These are phyloP conservation scores for Callosobruchus maculatus DNA, from an alignment of 2,888 invertebrate species.

Conservation along the genomic window DNA sequence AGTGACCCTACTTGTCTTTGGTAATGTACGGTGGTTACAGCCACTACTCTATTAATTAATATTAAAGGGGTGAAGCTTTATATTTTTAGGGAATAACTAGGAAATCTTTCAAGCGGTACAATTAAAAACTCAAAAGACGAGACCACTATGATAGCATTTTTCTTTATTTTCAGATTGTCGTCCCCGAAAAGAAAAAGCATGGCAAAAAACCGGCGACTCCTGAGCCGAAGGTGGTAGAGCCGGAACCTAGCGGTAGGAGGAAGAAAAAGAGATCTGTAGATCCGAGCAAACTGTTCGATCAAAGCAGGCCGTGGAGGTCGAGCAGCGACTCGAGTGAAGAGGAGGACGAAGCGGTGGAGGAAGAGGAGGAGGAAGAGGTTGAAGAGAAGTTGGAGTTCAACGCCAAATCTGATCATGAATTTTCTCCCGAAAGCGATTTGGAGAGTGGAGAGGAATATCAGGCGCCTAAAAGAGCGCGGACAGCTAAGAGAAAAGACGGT, in stretches of 20 bases:
- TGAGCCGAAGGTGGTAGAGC: conserved; percentile 9
- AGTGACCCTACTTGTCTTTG: too few relatives aligned
- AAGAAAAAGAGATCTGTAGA: conserved; percentile 44
- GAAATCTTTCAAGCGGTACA: too few relatives aligned
- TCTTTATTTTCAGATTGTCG: background rate
- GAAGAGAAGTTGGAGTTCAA: conserved; percentile 33
- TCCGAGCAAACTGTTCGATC: conserved; percentile 47
- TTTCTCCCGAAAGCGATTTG: conserved; percentile 85
- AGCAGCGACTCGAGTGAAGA: conserved; percentile 54
- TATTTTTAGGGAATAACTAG: too few relatives aligned
- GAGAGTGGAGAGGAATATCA: conserved; percentile 62
- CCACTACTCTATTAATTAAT: too few relatives aligned
- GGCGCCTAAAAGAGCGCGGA: conserved; percentile 79
- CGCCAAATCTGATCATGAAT: conserved; percentile 78
- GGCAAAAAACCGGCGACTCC: background rate
- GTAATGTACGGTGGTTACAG: too few relatives aligned
- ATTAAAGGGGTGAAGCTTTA: too few relatives aligned
- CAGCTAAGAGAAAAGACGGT: conserved; percentile 62
- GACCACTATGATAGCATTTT: too few relatives aligned
- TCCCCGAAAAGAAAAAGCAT: background rate
- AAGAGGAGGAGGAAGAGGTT: conserved; percentile 46
- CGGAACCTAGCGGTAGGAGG: conserved; percentile 46
- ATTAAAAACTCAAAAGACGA: too few relatives aligned
- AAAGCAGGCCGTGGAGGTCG: conserved; percentile 57
- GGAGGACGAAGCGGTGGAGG: conserved; percentile 42